Base-by-base conservation (phyloP, 2,888 invertebrate species). In the Oscheius sp. region DNA sequence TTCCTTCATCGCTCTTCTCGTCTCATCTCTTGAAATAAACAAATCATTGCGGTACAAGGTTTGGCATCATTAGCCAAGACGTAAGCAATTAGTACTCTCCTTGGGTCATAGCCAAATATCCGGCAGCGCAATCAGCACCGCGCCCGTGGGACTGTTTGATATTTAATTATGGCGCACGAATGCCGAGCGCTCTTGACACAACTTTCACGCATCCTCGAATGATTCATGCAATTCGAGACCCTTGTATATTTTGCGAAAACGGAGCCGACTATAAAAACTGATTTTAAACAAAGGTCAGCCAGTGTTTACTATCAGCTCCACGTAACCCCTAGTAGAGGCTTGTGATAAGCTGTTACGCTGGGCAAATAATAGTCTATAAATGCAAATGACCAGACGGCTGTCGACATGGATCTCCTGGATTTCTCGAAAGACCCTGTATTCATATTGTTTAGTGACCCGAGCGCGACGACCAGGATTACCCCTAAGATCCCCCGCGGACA, bases 401-500 rank as follows among this genome's bases (percentile, higher is more conserved):
- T 48, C 33, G 23, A 34, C 55, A 55, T 55, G 55, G 55, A 55
- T 34, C 20, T 55, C 8, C 55, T 31, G 37, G 61, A 61, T 61
- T 58, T 58, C 58, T 58, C 42, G 61, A 45, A 10, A 45, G n/a
- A n/a, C 45, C 53, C 45, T 65, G 53, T 45, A 53, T 65, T 65
- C 53, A 27, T 25, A 55, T 65, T 65, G 65, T 65, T 65, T 65
- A 65, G 65, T 65, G 65, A 65, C 65, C 65, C 65, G 55, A 55
- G 53, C 42, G 65, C 52, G 29, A 27, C 53, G 45, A 20, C 34
- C 37, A 65, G 65, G 65, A 65, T 65, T 65, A 65, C 65, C 53
- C 65, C 31, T 50, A 50, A 48, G 50, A 64, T 64, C 64, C 64
- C 50, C 52, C 64, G 61, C 42, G 61, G 61, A 61, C 61, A 61